These are phyloP conservation scores for Penaeus monodon DNA, from an alignment of 2,888 invertebrate genomes.

Conservation along the genomic window DNA sequence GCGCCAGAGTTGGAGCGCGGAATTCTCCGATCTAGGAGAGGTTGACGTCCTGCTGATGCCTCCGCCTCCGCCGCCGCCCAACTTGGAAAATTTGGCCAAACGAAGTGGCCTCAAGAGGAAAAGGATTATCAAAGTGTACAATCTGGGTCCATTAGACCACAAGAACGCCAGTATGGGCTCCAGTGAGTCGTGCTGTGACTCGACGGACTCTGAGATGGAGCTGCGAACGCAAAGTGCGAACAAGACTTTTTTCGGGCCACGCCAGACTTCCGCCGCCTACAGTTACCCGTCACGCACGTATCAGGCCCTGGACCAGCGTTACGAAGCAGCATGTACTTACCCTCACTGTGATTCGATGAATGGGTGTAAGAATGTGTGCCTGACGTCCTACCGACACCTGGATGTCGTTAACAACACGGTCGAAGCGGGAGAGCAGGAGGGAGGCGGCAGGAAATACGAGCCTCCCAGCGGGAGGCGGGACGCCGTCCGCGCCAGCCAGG, in stretches of 20 bases:
- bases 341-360: too few relatives aligned
- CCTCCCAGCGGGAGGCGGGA: not conserved
- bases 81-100: not conserved
- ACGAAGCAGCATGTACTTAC: too few relatives aligned
- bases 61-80: slow-evolving; percentile 15
- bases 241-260: not conserved
- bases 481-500: not conserved
- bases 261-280: not conserved
- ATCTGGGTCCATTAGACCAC: slow-evolving; percentile 2
- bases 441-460: too few relatives aligned
- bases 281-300: too few relatives aligned
- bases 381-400: too few relatives aligned
- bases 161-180: slow-evolving; percentile 12
- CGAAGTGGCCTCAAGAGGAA: slow-evolving; percentile 40
- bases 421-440: too few relatives aligned
- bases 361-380: too few relatives aligned
- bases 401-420: too few relatives aligned
- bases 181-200: slow-evolving; percentile 35
- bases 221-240: slow-evolving; percentile 1
- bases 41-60: not conserved
- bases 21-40: slow-evolving; percentile 10
- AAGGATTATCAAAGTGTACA: slow-evolving; percentile 30
- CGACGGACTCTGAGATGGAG: slow-evolving; percentile 40
- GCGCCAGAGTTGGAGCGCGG: slow-evolving; percentile 34
- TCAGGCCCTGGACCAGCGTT: too few relatives aligned